A percentile compares a stretch with the other conserved stretches of the same genome.
Conservation (phyloP, 2,797 vertebrate species). For the Leucoraja ocellata region DNA sequence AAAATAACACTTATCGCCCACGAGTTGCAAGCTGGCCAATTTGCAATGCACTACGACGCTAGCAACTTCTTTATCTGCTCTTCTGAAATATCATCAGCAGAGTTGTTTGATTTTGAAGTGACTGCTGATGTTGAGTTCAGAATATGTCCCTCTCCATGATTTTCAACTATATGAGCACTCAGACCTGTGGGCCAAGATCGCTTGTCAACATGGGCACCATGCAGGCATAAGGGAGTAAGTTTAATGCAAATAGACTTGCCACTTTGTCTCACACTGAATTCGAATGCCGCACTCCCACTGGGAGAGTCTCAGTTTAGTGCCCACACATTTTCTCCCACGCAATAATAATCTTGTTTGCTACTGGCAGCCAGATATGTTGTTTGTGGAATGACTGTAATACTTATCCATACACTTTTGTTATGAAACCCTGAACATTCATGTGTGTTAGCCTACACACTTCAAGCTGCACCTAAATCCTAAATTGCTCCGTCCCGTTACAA, state of each 20-base stretch:
- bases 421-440: no score
- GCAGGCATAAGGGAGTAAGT: background rate
- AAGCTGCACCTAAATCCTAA: background rate
- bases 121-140: background rate
- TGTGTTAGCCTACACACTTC: background rate
- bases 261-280: slow-evolving; percentile 8
- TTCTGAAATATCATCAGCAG: background rate
- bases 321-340: background rate
- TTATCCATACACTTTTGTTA: background rate
- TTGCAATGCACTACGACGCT: background rate
- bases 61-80: background rate
- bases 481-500: background rate
- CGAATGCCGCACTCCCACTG: background rate
- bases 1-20: slow-evolving; percentile 28
- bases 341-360: background rate
- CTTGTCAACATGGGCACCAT: background rate
- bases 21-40: background rate
- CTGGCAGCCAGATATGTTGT: background rate
- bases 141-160: background rate
- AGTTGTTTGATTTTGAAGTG: background rate
- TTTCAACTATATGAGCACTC: background rate
- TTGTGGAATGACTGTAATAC: background rate
- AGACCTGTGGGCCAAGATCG: background rate
- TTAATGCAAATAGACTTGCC: background rate
- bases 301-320: background rate